Percentiles rank a stretch among this genome's conserved stretches.
Evolutionary conservation across 2,888 invertebrate genomes (phyloP).

Genomic region (Mantis religiosa): DNA sequence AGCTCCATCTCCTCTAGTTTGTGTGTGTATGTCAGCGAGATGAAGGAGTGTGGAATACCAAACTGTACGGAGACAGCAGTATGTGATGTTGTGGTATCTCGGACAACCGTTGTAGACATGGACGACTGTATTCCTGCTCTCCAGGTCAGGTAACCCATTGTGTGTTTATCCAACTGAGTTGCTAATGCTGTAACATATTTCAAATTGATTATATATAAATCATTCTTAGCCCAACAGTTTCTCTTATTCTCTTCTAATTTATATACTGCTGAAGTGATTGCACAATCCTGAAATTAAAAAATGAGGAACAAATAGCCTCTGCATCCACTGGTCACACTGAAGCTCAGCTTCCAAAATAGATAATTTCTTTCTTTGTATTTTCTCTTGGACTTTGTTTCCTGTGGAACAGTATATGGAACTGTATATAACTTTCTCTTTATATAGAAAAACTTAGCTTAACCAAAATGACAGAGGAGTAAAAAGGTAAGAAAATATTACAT

Average conservation of each 20-base stretch:
- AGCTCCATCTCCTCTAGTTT: constrained; percentile 76
- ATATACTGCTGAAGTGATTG: not conserved
- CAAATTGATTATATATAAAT: not conserved
- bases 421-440: no score
- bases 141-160: constrained; percentile 84
- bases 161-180: constrained; percentile 80
- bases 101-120: constrained; percentile 76
- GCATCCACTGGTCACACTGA: no score
- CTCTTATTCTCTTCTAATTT: not conserved
- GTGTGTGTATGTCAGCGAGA: constrained; percentile 69
- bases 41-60: constrained; percentile 75
- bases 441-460: no score
- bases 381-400: no score
- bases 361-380: no score
- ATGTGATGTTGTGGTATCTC: constrained; percentile 67
- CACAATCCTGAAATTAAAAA: no score
- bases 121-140: constrained; percentile 64
- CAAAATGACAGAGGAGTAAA: no score
- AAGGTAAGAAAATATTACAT: no score
- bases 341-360: no score
- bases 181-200: constrained; percentile 61
- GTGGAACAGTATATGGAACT: no score
- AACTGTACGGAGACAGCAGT: constrained; percentile 71
- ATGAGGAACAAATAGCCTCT: no score
- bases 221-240: no score